Percentiles rank a stretch among this genome's conserved stretches.
Conservation (phyloP, 2,888 invertebrate species). For the Teinopalpus imperialis region DNA sequence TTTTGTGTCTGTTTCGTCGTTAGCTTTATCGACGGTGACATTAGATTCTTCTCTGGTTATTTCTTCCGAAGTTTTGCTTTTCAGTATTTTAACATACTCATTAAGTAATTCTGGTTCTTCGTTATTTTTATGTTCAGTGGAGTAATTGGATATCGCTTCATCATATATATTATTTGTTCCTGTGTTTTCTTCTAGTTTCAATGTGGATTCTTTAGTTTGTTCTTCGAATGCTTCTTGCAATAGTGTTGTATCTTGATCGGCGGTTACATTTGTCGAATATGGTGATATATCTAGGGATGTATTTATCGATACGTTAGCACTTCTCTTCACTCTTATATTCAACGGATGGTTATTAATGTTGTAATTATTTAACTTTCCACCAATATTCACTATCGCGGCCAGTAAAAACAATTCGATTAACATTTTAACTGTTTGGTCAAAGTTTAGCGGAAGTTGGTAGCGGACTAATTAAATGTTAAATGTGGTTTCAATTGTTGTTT, state of each 20-base stretch:
- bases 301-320: too few relatives aligned
- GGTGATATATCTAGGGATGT: too few relatives aligned
- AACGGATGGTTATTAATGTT: slow-evolving; percentile 18
- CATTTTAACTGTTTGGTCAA: slow-evolving; percentile 5
- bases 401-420: neutral
- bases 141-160: neutral
- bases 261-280: too few relatives aligned
- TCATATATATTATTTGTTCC: too few relatives aligned
- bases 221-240: neutral
- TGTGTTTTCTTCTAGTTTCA: neutral
- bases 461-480: neutral
- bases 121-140: neutral
- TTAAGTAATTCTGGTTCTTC: too few relatives aligned
- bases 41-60: neutral
- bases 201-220: neutral
- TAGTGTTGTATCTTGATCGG: neutral
- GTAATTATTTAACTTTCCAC: slow-evolving; percentile 15
- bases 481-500: slow-evolving; percentile 2
- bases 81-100: too few relatives aligned
- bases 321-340: slow-evolving; percentile 16
- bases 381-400: slow-evolving; percentile 7
- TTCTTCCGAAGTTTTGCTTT: neutral
- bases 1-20: neutral
- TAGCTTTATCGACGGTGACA: neutral
- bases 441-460: neutral